A percentile compares a stretch with the other conserved stretches of the same genome.
Evolutionary conservation across 2,797 vertebrate species (phyloP).

Genomic region (Cyclura pinguis): DNA sequence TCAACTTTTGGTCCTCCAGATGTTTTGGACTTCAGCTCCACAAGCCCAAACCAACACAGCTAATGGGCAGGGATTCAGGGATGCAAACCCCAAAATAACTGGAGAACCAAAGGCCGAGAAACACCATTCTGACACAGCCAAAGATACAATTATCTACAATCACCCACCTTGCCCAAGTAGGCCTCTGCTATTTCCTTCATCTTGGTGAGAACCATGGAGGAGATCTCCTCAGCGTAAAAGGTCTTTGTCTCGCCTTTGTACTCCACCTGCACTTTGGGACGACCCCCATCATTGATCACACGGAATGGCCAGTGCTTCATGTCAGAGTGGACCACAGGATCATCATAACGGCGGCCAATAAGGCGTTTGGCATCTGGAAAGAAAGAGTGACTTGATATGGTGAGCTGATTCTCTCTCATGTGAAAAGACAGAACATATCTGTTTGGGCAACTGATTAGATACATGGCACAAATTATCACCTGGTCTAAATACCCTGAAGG

Average conservation of each 20-base stretch:
- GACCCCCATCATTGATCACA: constrained; percentile 87
- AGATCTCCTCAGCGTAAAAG: constrained; percentile 91
- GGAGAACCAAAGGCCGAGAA: too few relatives aligned
- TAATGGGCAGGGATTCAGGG: background rate
- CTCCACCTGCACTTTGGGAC: constrained; percentile 91
- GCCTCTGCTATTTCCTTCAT: constrained; percentile 95
- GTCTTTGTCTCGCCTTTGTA: constrained; percentile 90
- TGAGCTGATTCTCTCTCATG: too few relatives aligned
- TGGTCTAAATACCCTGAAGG: too few relatives aligned
- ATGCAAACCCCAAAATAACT: too few relatives aligned
- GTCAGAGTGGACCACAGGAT: constrained; percentile 89
- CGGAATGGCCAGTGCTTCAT: constrained; percentile 95
- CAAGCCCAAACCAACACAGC: background rate
- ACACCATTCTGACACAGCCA: background rate
- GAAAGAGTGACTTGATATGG: background rate
- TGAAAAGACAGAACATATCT: too few relatives aligned
- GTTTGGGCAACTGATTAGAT: too few relatives aligned
- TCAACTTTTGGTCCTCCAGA: background rate
- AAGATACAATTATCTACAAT: rapidly evolving
- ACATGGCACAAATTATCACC: too few relatives aligned
- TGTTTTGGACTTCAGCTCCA: background rate
- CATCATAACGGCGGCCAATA: constrained; percentile 90
- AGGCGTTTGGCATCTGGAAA: constrained; percentile 89
- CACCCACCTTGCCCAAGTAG: constrained; percentile 88
- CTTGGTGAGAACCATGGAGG: constrained; percentile 93